These are phyloP conservation scores for Tachysurus fulvidraco DNA, from an alignment of 2,113 vertebrate species.

Conservation along the genomic window DNA sequence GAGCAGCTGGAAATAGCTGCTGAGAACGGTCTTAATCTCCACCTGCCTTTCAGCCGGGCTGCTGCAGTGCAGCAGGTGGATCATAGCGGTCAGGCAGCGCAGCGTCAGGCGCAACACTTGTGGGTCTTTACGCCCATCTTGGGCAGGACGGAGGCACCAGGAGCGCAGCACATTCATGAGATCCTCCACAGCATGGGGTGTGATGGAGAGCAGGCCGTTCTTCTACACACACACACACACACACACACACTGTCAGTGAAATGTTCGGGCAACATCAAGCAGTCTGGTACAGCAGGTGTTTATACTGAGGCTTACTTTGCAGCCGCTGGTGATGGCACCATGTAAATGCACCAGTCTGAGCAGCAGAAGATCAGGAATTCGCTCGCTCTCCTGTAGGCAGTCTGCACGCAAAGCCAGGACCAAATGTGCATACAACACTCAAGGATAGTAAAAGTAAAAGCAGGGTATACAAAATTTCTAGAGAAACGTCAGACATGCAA, in stretches of 20 bases:
- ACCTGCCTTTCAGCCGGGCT: conserved; percentile 77
- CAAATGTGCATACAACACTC: not conserved
- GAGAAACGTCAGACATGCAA: not conserved
- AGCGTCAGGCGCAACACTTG: conserved; percentile 70
- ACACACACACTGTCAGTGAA: not conserved
- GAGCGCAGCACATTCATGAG: conserved; percentile 80
- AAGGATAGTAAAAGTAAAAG: not conserved
- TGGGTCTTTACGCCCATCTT: conserved; percentile 51
- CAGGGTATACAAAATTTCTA: not conserved
- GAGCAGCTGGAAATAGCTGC: conserved; percentile 87
- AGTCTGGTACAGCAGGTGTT: not conserved
- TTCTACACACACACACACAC: conserved; percentile 67
- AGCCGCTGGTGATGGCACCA: conserved; percentile 83
- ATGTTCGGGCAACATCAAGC: not conserved
- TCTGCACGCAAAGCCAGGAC: conserved; percentile 66
- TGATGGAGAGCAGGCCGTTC: conserved; percentile 84
- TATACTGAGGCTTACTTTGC: conserved; percentile 76
- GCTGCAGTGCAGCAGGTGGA: conserved; percentile 86
- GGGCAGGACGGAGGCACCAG: conserved; percentile 63
- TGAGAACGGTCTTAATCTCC: conserved; percentile 82
- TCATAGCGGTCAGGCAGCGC: conserved; percentile 78
- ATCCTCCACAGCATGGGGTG: conserved; percentile 74
- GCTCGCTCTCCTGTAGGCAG: conserved; percentile 73
- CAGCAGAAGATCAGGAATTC: conserved; percentile 76
- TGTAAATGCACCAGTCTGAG: conserved; percentile 85